Evolutionary conservation across 2,113 vertebrate species (phyloP).

Genomic region (Heloderma charlesbogerti): DNA sequence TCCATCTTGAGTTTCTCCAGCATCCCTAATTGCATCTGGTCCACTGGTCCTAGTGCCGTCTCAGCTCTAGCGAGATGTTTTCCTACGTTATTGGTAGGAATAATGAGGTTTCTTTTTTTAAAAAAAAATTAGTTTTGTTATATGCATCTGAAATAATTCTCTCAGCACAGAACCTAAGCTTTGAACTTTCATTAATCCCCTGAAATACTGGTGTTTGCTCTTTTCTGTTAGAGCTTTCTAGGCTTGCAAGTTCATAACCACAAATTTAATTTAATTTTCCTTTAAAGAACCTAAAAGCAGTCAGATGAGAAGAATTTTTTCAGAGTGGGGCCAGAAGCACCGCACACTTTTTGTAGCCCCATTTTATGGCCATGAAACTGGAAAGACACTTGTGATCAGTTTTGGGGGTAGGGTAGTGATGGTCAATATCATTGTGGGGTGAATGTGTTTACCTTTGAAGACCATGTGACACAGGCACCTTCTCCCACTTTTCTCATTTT

Average conservation of each 20-base stretch:
- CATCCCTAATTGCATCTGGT: not conserved
- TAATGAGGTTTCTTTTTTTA: not conserved
- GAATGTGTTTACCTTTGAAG: too few species aligned
- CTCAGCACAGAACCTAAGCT: not conserved
- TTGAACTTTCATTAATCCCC: not conserved
- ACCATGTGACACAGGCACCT: too few species aligned
- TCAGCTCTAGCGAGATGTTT: not conserved
- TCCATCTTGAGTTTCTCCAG: too few species aligned
- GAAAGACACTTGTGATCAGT: too few species aligned
- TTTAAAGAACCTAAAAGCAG: not conserved
- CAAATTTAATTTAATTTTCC: not conserved
- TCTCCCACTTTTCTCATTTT: too few species aligned
- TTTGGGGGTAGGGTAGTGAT: too few species aligned
- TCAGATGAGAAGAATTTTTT: not conserved
- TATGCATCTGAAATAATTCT: not conserved
- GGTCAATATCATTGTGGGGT: too few species aligned
- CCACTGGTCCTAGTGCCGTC: not conserved
- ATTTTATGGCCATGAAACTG: too few species aligned
- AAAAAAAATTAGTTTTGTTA: not conserved
- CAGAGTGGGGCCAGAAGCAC: too few species aligned
- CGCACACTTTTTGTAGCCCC: too few species aligned
- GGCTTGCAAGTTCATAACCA: not conserved
- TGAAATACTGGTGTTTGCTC: not conserved
- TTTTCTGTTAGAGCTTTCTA: not conserved
- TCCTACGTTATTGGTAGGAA: not conserved